Conservation (phyloP, 2,113 vertebrate species). For the Mesitornis unicolor region DNA sequence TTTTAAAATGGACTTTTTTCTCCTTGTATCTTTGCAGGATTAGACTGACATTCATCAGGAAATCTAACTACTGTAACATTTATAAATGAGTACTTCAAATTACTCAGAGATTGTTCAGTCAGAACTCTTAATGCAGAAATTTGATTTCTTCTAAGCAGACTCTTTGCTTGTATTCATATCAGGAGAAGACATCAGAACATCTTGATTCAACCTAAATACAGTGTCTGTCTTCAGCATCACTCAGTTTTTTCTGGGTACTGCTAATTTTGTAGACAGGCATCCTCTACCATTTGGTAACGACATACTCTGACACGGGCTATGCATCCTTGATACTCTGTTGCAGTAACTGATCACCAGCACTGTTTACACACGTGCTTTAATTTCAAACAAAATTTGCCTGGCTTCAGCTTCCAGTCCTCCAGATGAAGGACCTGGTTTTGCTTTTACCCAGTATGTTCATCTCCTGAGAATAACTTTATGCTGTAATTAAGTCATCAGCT, state of each 20-base stretch:
- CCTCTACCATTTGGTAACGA: neutral
- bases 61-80: neutral
- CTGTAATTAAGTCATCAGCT: neutral
- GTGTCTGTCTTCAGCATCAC: neutral
- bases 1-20: neutral
- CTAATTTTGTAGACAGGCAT: neutral
- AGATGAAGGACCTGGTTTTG: neutral
- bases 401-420: neutral
- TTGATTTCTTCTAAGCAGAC: neutral
- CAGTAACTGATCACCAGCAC: neutral
- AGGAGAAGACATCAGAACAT: neutral
- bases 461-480: neutral
- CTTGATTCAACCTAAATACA: neutral
- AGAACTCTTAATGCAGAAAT: neutral
- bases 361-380: neutral
- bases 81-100: neutral
- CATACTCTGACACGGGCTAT: neutral
- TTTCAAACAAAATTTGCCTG: neutral
- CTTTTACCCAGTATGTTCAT: neutral
- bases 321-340: neutral
- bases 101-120: neutral
- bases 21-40: neutral
- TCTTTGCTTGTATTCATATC: neutral
- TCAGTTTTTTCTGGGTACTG: neutral
- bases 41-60: neutral